Evolutionary conservation across 1,140 invertebrate species (phyloP), one percentile per base, ranked within the genome.

Genomic region (Whitmania pigra): DNA sequence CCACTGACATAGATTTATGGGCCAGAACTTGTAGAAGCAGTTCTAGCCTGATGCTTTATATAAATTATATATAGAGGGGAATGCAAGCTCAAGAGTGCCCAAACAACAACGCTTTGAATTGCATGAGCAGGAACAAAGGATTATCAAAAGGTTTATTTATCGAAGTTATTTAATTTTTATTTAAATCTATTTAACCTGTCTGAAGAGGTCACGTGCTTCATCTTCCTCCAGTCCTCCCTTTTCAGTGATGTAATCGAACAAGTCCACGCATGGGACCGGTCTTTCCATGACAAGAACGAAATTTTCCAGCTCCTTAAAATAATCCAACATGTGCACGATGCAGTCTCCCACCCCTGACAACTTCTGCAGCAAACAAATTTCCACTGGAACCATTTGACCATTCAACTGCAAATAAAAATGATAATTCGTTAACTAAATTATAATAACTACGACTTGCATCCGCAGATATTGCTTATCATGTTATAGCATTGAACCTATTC

Each of bases 231-330:
- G 78, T 53, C 83, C 80, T 31, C 84, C 85, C 74, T 84, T 83
- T 77, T 87, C 86, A 18, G 86, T 86, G 73, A 88, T 88, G 78
- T 85, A 88, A 78, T 88, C 88, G 77, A 88, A 89, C 63, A 88
- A 81, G 77, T 88, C 88, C 77, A 86, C 85, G 72, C 83, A 85
- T 25, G 84, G 82, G 69, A 86, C 85, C n/a, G 87, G 87, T 70
- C 86, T 77, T 77, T 88, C 87, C 85, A 88, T 87, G 17, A 89
- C 83, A 67, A 88, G 85, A 31, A 89, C 81, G 78, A 81, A 84
- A 69, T 79, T 78, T 72, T 86, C 86, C 11, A 80, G 75, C 40
- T 83, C 78, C 76, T 87, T 85, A 76, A 82, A 87, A 78, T 83
- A 87, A 73, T 88, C 87, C 63, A 88, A 76, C 68, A 88, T 80